phyloP scores from a whole-genome alignment of 2,888 invertebrate species.

The Theristus sp. region DNA sequence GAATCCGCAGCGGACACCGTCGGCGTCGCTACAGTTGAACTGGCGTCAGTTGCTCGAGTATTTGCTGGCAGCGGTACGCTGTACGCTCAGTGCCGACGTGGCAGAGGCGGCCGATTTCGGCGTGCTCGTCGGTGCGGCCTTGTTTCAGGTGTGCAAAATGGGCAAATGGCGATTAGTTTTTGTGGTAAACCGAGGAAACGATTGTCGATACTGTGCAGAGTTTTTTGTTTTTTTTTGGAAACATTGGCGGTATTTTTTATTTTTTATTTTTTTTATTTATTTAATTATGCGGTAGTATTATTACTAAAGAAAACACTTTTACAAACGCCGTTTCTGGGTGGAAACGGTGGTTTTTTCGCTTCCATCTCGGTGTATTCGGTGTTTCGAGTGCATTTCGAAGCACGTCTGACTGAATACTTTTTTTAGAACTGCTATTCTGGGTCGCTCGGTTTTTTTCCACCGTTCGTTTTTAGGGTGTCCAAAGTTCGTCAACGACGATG shows the following conservation, averaged over 20 bases:
- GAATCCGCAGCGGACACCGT: not conserved
- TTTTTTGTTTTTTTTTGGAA: not conserved
- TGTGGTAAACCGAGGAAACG: too few relatives aligned
- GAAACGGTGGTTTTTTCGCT: too few relatives aligned
- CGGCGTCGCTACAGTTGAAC: not conserved
- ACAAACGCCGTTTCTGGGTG: not conserved
- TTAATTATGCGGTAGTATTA: not conserved
- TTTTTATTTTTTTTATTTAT: too few relatives aligned
- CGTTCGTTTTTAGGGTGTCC: not conserved
- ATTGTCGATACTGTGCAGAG: too few relatives aligned
- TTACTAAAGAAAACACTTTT: not conserved
- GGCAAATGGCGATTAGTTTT: too few relatives aligned
- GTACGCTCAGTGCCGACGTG: not conserved
- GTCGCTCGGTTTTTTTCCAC: not conserved
- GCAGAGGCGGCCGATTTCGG: not conserved
- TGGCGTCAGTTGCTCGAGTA: not conserved
- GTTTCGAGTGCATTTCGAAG: too few relatives aligned
- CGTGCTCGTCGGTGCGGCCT: not conserved
- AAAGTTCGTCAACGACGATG: too few relatives aligned
- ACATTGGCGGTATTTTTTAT: too few relatives aligned
- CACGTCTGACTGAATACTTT: too few relatives aligned
- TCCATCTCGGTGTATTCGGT: too few relatives aligned
- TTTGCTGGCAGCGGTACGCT: not conserved
- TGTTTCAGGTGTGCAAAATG: not conserved
- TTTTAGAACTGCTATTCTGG: too few relatives aligned